These are phyloP conservation scores for Anas georgica DNA, from an alignment of 2,797 vertebrate species.

Conservation along the genomic window DNA sequence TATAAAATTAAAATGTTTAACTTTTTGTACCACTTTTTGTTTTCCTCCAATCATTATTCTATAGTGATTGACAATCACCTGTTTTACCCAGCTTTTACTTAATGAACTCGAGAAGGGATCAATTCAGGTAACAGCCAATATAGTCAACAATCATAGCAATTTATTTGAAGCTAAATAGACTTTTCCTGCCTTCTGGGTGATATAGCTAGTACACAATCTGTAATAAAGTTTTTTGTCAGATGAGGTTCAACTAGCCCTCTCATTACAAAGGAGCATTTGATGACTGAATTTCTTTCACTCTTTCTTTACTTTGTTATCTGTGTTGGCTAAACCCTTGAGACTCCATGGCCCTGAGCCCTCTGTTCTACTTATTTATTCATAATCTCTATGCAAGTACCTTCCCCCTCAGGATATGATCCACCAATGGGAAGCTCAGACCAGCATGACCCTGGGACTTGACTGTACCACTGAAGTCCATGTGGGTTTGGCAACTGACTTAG, in stretches of 20 bases:
- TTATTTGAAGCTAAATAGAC: background rate
- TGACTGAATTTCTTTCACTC: background rate
- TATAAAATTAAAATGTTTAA: background rate
- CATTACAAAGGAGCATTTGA: conserved; percentile 4
- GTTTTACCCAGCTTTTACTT: background rate
- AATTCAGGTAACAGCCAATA: background rate
- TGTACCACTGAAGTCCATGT: background rate
- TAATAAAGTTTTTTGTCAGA: conserved; percentile 52
- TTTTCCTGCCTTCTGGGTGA: background rate
- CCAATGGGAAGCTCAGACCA: background rate
- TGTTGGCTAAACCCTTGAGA: background rate
- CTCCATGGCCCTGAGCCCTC: background rate
- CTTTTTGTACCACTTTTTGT: background rate
- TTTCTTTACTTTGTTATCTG: background rate
- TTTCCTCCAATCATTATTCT: background rate
- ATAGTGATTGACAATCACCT: background rate
- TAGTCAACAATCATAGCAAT: background rate
- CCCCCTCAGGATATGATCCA: background rate
- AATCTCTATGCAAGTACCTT: background rate
- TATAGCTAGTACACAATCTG: background rate
- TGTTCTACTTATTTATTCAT: background rate
- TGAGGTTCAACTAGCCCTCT: background rate
- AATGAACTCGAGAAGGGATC: background rate
- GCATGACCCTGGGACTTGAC: background rate
- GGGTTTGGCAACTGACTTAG: background rate